These are phyloP conservation scores for Drosophila oshimai DNA, from an alignment of 1,140 invertebrate species.

Conservation along the genomic window DNA sequence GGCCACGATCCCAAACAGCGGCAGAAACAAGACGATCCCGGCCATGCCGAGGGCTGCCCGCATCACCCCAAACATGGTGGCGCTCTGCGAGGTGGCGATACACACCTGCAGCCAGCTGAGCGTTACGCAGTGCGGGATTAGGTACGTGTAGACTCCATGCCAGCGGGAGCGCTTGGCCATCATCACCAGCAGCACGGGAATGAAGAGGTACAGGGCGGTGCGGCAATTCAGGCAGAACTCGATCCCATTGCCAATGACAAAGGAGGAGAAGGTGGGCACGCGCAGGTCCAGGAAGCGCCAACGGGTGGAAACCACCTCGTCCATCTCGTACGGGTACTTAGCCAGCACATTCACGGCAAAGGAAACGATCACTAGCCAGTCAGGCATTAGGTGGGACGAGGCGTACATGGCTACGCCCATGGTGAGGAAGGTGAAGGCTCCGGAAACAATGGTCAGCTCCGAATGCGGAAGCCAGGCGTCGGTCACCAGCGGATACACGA, in stretches of 20 bases:
- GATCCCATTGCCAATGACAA: conserved; percentile 90
- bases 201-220: conserved; percentile 89
- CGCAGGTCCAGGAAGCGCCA: conserved; percentile 91
- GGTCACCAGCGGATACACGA: conserved; percentile 90
- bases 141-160: conserved; percentile 89
- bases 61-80: conserved; percentile 90
- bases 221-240: conserved; percentile 93
- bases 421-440: conserved; percentile 88
- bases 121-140: conserved; percentile 93
- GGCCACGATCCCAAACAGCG: conserved; percentile 89
- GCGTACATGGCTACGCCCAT: conserved; percentile 88
- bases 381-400: conserved; percentile 84
- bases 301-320: conserved; percentile 89
- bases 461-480: conserved; percentile 91
- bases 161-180: conserved; percentile 89
- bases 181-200: conserved; percentile 88
- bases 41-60: conserved; percentile 89
- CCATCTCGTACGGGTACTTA: conserved; percentile 92
- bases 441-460: conserved; percentile 90
- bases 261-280: conserved; percentile 91
- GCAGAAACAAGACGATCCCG: conserved; percentile 89
- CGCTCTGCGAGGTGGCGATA: conserved; percentile 90
- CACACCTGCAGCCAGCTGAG: conserved; percentile 94
- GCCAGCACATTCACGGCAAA: conserved; percentile 91
- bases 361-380: conserved; percentile 89